These are phyloP conservation scores for Poicephalus meyeri DNA, from an alignment of 2,113 vertebrate genomes.

Conservation along the genomic window DNA sequence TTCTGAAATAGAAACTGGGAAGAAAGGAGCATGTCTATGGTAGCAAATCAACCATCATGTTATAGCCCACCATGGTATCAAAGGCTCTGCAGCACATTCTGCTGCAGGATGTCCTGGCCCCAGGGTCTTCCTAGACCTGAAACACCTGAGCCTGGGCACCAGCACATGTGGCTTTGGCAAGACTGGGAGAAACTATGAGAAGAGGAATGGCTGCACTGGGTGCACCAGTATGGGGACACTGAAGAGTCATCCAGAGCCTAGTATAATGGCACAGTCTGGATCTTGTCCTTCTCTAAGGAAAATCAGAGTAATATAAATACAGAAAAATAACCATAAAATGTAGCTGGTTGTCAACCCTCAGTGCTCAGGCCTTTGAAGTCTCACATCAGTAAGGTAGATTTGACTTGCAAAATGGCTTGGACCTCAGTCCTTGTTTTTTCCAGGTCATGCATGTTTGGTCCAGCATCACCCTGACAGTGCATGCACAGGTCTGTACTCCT, in stretches of 20 bases:
- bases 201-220: not conserved
- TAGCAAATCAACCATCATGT: not conserved
- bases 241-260: not conserved
- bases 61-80: rapidly evolving
- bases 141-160: not conserved
- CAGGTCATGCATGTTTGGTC: not conserved
- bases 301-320: not conserved
- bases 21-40: not conserved
- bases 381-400: not conserved
- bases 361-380: not conserved
- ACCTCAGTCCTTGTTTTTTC: not conserved
- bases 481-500: not conserved
- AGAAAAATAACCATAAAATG: not conserved
- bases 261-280: not conserved
- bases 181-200: not conserved
- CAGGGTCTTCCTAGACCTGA: not conserved
- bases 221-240: not conserved
- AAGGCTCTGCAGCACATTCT: not conserved
- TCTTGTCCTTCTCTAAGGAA: not conserved
- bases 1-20: not conserved
- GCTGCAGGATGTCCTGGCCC: not conserved
- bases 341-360: not conserved
- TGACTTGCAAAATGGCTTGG: not conserved
- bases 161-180: not conserved
- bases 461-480: not conserved